Conservation (phyloP, 2,797 vertebrate species). For the Lacerta agilis region DNA sequence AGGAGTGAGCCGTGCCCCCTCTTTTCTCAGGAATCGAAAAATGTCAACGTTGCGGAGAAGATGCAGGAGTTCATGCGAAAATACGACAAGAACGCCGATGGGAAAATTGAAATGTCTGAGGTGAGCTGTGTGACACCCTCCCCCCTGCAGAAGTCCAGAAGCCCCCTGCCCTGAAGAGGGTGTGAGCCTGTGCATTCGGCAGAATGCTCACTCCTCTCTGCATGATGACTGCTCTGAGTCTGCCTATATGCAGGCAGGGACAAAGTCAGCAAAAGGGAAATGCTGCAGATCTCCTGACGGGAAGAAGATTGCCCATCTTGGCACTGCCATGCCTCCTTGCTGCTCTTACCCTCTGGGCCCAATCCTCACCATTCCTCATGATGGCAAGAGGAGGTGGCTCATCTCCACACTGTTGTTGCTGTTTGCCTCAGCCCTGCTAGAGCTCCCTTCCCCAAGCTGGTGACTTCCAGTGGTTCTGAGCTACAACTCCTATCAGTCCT, state of each 20-base stretch:
- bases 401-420: too few species aligned
- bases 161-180: not conserved
- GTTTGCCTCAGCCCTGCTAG: not conserved
- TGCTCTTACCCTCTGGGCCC: too few species aligned
- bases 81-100: constrained; percentile 95
- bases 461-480: not conserved
- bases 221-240: too few species aligned
- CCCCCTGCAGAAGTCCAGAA: not conserved
- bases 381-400: too few species aligned
- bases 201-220: not conserved
- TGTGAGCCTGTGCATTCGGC: not conserved
- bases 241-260: too few species aligned
- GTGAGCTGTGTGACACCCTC: constrained; percentile 73
- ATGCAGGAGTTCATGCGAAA: constrained; percentile 98
- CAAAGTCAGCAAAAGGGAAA: too few species aligned
- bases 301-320: too few species aligned
- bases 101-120: constrained; percentile 97
- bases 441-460: not conserved
- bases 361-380: too few species aligned
- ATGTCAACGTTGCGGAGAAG: constrained; percentile 88
- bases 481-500: not conserved
- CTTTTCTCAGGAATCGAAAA: constrained; percentile 82
- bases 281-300: too few species aligned
- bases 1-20: not conserved
- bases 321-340: too few species aligned